Base-by-base conservation (phyloP, 2,888 invertebrate species). In the Aleiodes testaceus region DNA sequence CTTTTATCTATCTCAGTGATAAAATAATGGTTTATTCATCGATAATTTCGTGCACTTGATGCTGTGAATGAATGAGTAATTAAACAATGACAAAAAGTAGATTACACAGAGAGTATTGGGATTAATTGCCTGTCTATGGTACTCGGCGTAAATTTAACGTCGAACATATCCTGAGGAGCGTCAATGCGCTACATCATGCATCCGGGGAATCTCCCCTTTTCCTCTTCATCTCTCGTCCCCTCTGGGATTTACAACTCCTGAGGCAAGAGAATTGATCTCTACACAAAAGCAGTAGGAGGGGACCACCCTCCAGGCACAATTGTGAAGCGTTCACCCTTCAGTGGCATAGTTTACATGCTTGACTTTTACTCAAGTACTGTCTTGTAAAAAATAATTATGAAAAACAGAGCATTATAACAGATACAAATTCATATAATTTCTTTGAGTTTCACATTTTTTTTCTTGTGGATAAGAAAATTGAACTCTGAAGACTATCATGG, bases 91-190 rank as follows among this genome's bases (percentile, higher is more conserved):
- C 30, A 55, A 50, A 18, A 18, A 18, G 55, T 55, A 16, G 55
- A 36, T 55, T 55, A 55, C 30, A 55, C 30, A 16, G 6, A 14
- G 36, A 55, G 55, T 30, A n/a, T n/a, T n/a, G 55, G 30, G 36
- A 55, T 55, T 55, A 55, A 55, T 55, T 55, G 36, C 14, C 30
- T 55, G 55, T 55, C 55, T 55, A n/a, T 30, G 55, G 55, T 55
- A 30, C 55, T 30, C 50, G 16, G 50, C 20, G 11, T 52, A 52
- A 52, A 20, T 20, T 52, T 52, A 52, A 52, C 52, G n/a, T 22
- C 52, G 52, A 22, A 22, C 12, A 52, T n/a, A 20, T 52, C 20
- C 12, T 9, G 52, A 52, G 52, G 7, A 52, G 22, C 52, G 20
- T 52, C 52, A 52, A 52, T 52, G 52, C 52, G 20, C 52, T 22